Evolutionary conservation across 2,113 vertebrate genomes (phyloP).

Genomic region (Seriola quinqueradiata): DNA sequence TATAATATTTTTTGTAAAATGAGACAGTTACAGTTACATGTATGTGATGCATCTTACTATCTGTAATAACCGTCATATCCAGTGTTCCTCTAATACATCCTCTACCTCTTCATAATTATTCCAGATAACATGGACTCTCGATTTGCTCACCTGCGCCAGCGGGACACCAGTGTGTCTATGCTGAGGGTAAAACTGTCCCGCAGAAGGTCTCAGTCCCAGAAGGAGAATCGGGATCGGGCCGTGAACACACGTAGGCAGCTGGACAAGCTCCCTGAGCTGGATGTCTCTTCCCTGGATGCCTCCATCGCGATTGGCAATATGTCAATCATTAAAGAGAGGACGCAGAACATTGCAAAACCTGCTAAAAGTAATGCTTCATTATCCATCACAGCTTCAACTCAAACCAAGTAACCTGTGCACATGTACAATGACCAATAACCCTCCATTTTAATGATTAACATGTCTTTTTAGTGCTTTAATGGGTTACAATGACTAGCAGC

Average conservation of each 20-base stretch:
- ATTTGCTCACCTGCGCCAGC: constrained; percentile 86
- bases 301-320: constrained; percentile 58
- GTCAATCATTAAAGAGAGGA: constrained; percentile 59
- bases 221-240: constrained; percentile 89
- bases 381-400: neutral
- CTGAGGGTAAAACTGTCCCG: constrained; percentile 89
- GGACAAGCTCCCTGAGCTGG: constrained; percentile 77
- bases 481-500: no score
- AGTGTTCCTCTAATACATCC: neutral
- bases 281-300: constrained; percentile 66
- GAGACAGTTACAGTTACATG: no score
- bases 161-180: constrained; percentile 88
- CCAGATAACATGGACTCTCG: constrained; percentile 80
- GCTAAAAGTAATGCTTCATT: constrained; percentile 61
- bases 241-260: constrained; percentile 88
- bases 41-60: no score
- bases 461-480: neutral
- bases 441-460: neutral
- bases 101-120: neutral
- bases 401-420: neutral
- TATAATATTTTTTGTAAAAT: neutral
- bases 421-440: neutral
- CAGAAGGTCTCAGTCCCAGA: constrained; percentile 88
- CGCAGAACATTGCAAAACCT: constrained; percentile 12
- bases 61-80: neutral